Conservation (phyloP, 1,140 invertebrate species). For the Planococcus citri region DNA sequence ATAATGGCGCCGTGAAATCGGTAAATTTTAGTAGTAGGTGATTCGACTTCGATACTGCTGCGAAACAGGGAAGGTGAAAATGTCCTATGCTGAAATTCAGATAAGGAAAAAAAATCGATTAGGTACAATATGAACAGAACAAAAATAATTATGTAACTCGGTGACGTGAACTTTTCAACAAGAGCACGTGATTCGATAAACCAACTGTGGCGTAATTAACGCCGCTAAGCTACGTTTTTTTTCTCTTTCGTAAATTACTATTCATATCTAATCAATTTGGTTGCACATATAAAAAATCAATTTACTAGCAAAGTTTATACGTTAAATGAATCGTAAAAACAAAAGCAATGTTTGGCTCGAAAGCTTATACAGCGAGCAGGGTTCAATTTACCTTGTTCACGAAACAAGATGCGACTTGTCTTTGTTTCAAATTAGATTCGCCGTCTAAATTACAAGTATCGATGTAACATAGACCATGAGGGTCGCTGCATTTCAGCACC, state of each 20-base stretch:
- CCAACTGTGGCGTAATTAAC: too few relatives aligned
- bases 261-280: too few relatives aligned
- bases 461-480: constrained; percentile 89
- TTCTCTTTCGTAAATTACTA: too few relatives aligned
- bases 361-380: too few relatives aligned
- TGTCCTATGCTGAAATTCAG: constrained; percentile 42
- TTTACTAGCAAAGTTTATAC: too few relatives aligned
- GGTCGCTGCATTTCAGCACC: constrained; percentile 76
- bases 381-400: constrained; percentile 41
- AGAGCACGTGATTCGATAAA: too few relatives aligned
- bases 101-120: constrained; percentile 31
- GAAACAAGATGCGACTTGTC: constrained; percentile 66
- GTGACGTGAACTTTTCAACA: too few relatives aligned
- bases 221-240: too few relatives aligned
- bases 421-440: constrained; percentile 97
- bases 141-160: background rate
- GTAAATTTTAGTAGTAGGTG: constrained; percentile 91
- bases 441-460: constrained; percentile 97
- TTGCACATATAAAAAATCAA: too few relatives aligned
- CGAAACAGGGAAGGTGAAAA: constrained; percentile 72
- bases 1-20: constrained; percentile 83
- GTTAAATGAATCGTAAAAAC: too few relatives aligned
- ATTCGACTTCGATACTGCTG: constrained; percentile 76
- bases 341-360: too few relatives aligned
- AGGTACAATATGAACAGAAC: background rate